Evolutionary conservation across 2,113 vertebrate species (phyloP).

Genomic region (Camelus bactrianus): DNA sequence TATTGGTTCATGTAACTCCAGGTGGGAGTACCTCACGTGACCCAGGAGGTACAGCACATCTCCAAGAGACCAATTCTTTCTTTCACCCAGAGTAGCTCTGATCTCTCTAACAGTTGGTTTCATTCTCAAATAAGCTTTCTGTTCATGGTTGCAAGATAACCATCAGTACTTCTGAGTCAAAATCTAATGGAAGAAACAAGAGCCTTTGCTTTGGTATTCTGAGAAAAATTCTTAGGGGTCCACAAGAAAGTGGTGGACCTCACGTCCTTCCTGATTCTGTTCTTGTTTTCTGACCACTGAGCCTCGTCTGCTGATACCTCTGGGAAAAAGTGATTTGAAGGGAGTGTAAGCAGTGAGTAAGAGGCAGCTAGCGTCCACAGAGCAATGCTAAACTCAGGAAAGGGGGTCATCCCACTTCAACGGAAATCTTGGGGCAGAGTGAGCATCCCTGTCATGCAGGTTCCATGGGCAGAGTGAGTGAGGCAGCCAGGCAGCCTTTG

Average conservation of each 20-base stretch:
- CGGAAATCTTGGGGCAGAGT: background rate
- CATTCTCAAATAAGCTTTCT: background rate
- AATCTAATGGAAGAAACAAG: background rate
- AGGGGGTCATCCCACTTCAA: background rate
- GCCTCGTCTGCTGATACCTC: background rate
- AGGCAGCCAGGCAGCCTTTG: conserved; percentile 11
- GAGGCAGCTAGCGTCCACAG: background rate
- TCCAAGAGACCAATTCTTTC: background rate
- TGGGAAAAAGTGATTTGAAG: background rate
- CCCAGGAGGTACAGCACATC: background rate
- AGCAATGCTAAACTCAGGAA: background rate
- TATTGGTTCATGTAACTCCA: background rate
- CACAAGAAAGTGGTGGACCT: background rate
- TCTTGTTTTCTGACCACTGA: background rate
- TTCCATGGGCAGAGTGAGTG: background rate
- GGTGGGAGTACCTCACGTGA: background rate
- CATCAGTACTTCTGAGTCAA: background rate
- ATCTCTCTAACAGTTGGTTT: background rate
- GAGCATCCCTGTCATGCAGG: background rate
- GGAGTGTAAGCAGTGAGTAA: background rate
- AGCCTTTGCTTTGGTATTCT: background rate
- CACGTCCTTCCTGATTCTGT: background rate
- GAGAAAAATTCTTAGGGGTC: background rate
- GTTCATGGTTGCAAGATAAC: background rate
- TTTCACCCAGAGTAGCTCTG: background rate